Evolutionary conservation across 2,797 vertebrate genomes (phyloP).

Genomic region (Nyctalus aviator): DNA sequence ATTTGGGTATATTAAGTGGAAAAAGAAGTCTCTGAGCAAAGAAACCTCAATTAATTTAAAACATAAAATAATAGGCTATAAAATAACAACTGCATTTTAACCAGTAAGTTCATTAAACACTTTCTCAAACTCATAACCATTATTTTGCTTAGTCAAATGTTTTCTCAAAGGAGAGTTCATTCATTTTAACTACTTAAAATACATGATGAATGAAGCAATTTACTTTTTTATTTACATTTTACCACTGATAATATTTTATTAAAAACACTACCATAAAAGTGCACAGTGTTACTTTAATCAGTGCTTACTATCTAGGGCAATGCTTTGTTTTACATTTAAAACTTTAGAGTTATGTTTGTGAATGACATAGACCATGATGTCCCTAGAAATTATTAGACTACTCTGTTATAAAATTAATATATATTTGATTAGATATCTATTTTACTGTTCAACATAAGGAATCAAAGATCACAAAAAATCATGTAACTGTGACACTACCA

Average conservation of each 20-base stretch:
- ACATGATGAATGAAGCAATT: constrained; percentile 85
- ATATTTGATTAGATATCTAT: constrained; percentile 18
- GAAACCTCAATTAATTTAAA: constrained; percentile 84
- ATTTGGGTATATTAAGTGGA: constrained; percentile 70
- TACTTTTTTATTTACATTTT: constrained; percentile 87
- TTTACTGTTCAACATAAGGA: no score
- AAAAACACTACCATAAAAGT: constrained; percentile 77
- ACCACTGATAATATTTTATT: constrained; percentile 83
- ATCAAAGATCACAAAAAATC: not conserved
- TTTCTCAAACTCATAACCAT: constrained; percentile 86
- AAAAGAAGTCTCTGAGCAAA: constrained; percentile 72
- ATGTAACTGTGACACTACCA: not conserved
- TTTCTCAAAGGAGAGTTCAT: constrained; percentile 87
- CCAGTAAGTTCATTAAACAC: constrained; percentile 86
- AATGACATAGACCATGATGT: constrained; percentile 64
- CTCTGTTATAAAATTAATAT: constrained; percentile 73
- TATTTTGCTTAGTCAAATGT: constrained; percentile 87
- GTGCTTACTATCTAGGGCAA: constrained; percentile 73
- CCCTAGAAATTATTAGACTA: constrained; percentile 46
- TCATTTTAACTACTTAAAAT: constrained; percentile 86
- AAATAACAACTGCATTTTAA: constrained; percentile 86
- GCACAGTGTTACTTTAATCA: constrained; percentile 80
- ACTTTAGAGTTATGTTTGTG: constrained; percentile 10
- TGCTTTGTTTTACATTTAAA: constrained; percentile 75
- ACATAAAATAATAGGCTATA: constrained; percentile 78